Evolutionary conservation across 1,140 invertebrate genomes (phyloP).

Genomic region (Tetramorium simillimum): DNA sequence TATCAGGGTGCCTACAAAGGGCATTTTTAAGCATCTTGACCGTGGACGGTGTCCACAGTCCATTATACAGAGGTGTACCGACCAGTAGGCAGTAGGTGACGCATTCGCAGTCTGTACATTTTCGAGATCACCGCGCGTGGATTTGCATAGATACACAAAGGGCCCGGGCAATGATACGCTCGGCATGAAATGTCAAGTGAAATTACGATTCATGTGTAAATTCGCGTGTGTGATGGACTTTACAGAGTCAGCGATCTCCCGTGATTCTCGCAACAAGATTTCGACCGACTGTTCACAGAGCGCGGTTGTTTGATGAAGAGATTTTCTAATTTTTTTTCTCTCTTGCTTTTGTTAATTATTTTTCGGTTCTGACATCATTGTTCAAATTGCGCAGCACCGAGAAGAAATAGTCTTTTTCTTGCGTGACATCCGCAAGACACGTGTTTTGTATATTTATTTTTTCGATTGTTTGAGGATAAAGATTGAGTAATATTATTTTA

Average conservation of each 20-base stretch:
- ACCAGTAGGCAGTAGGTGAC: slow-evolving; percentile 30
- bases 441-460: slow-evolving; percentile 37
- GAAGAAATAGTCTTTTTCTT: neutral
- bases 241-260: slow-evolving; percentile 22
- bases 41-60: neutral
- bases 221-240: neutral
- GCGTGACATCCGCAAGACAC: neutral
- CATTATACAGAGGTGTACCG: slow-evolving; percentile 9
- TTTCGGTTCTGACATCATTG: slow-evolving; percentile 9
- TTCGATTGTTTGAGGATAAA: neutral
- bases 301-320: neutral
- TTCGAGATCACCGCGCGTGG: neutral
- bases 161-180: neutral
- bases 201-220: neutral
- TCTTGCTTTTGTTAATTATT: neutral
- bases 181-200: neutral
- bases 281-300: slow-evolving; percentile 28
- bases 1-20: slow-evolving; percentile 29
- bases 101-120: slow-evolving; percentile 17
- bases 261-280: slow-evolving; percentile 11
- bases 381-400: neutral
- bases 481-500: neutral
- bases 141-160: neutral
- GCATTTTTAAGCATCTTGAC: slow-evolving; percentile 54
- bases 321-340: neutral